These are phyloP conservation scores for Myrmecophaga tridactyla DNA, from an alignment of 2,113 vertebrate species.

Conservation along the genomic window DNA sequence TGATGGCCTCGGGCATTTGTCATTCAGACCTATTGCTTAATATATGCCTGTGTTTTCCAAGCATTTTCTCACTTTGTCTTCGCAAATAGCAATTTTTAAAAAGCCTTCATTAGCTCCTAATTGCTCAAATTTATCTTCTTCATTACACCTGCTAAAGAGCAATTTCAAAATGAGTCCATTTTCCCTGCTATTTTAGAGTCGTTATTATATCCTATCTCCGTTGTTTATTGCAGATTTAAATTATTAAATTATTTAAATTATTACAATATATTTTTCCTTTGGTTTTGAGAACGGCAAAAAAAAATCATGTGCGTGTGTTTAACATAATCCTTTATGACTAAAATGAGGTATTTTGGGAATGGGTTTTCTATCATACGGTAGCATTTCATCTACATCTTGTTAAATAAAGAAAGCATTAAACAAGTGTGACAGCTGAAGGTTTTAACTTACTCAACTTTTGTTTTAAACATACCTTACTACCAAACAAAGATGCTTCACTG, in stretches of 20 bases:
- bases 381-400: constrained; percentile 13
- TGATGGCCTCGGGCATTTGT: constrained; percentile 52
- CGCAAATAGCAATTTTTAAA: constrained; percentile 66
- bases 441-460: background rate
- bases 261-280: constrained; percentile 44
- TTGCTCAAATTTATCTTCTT: constrained; percentile 72
- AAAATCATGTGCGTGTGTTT: constrained; percentile 38
- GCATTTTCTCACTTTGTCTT: constrained; percentile 51
- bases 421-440: background rate
- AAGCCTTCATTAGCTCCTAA: constrained; percentile 68
- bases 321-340: constrained; percentile 30
- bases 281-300: constrained; percentile 46
- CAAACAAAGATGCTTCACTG: background rate
- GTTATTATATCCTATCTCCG: constrained; percentile 41
- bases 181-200: constrained; percentile 51
- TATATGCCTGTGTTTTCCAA: constrained; percentile 16
- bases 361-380: background rate
- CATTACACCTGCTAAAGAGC: constrained; percentile 59
- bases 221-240: constrained; percentile 62
- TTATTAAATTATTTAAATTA: constrained; percentile 61
- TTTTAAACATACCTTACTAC: background rate
- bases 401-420: constrained; percentile 34
- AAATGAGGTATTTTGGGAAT: constrained; percentile 34
- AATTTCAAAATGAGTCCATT: constrained; percentile 63
- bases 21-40: constrained; percentile 48